Base-by-base conservation (phyloP, 2,797 vertebrate species). In the Ataeniobius toweri region DNA sequence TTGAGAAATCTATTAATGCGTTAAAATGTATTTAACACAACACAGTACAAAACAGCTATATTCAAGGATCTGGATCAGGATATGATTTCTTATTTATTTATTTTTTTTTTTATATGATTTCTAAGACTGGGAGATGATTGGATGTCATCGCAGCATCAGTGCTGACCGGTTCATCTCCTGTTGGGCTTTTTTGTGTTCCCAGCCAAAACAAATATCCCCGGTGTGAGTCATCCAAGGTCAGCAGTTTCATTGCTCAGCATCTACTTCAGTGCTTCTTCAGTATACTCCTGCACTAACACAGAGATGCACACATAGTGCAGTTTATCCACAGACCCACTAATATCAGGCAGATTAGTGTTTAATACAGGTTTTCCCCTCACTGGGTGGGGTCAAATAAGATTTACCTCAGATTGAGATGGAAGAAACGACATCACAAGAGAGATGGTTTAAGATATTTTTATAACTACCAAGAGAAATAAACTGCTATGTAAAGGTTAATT, bases 151-250 rank as follows among this genome's bases (percentile, higher is more conserved):
- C 13, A 69, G 41, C 44, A 69, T 48, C 36, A 55, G 5, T 55
- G 3, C 69, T 46, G 9, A 53, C 55, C 48, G 26, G 31, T 31
- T 31, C 31, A 31, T 31, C 77, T 88, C 82, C 80, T 20, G 80
- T 71, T 73, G 75, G 39, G 59, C 71, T 86, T 50, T 79, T 84
- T 67, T 14, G 8, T 56, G 68, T 72, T 82, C 22, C 63, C 22
- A 6, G 74, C 88, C 88, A 86, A 88, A 82, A 89, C 77, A 83
- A 88, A 87, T 84, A 85, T 59, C 71, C 76, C 79, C 59, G 6
- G 55, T 69, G 77, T 65, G 88, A 85, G 89, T 88, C 89, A 85
- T 26, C 72, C 70, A 83, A 78, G 89, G 87, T 91, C 89, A 88
- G 74, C 83, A 58, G 83, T 82, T 87, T 79, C 78, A 84, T 79